These are phyloP conservation scores for Heloderma charlesbogerti DNA, from an alignment of 2,113 vertebrate genomes.

Conservation along the genomic window DNA sequence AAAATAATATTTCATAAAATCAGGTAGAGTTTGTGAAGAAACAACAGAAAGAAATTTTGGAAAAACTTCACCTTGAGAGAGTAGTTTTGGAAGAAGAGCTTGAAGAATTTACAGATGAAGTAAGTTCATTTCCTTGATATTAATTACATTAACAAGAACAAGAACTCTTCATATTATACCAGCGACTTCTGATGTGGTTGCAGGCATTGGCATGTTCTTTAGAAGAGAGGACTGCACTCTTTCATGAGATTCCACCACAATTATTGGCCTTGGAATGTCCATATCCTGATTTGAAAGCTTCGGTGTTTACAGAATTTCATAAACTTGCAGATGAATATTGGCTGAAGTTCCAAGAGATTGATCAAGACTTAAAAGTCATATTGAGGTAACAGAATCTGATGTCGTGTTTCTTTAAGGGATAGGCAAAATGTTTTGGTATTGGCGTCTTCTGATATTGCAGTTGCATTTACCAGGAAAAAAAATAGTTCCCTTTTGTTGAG, in stretches of 20 bases:
- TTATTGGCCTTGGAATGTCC: conserved; percentile 85
- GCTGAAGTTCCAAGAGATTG: conserved; percentile 75
- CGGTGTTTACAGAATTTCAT: conserved; percentile 81
- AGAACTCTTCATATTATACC: conserved; percentile 24
- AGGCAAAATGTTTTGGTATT: background rate
- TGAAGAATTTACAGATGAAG: conserved; percentile 73
- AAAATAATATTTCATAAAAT: conserved; percentile 31
- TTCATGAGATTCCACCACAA: conserved; percentile 77
- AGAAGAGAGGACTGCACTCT: conserved; percentile 64
- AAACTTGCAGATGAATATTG: conserved; percentile 80
- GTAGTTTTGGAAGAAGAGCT: conserved; percentile 80
- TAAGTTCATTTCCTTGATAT: conserved; percentile 63
- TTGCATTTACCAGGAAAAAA: accelerated
- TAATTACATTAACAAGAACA: conserved; percentile 8
- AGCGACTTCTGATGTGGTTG: conserved; percentile 26
- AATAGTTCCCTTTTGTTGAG: background rate
- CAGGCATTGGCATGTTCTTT: conserved; percentile 56
- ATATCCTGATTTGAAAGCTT: conserved; percentile 82
- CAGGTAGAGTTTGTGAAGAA: conserved; percentile 87
- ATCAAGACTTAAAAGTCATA: conserved; percentile 75
- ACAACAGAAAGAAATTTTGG: conserved; percentile 79
- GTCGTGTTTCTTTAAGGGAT: background rate
- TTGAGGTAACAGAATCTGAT: conserved; percentile 74
- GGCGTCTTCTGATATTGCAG: background rate
- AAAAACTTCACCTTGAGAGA: conserved; percentile 80